Evolutionary conservation across 2,888 invertebrate species (phyloP), one percentile per base, ranked within the genome.

Genomic region (Nomada ferruginata): DNA sequence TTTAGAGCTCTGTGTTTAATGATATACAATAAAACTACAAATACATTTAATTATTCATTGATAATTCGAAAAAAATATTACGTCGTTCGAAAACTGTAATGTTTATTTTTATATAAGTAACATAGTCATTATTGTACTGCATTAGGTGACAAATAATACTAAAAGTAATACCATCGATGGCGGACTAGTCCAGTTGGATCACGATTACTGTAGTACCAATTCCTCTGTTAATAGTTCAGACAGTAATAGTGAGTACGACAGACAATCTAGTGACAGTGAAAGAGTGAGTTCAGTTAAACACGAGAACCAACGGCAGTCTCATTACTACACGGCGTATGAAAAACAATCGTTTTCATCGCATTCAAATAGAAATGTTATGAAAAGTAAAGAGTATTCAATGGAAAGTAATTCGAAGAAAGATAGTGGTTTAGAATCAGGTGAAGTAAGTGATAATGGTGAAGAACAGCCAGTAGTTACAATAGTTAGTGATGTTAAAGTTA

Each of bases 121-220:
- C 18, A n/a, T 57, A 50, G 47, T 26, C 3, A 26, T 52, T 52
- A 42, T 72, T 57, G 0, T 55, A 55, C 66, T 77, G 10, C 53
- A 20, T 69, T 68, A 88, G 89, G 76, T 86, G 20, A 60, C 77
- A 23, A 81, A 85, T 50, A 76, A 77, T 68, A 69, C 20, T 65
- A 82, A 82, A 36, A 77, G 71, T 72, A 88, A 70, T 47, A 83
- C 79, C 10, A 71, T 85, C 18, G 78, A 86, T 57, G 90, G 94
- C 65, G 90, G 89, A 88, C 92, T 91, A 15, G 91, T 95, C 11
- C 94, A 94, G 55, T 89, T 95, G 79, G 96, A 96, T 91, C 96
- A 96, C 89, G 95, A 95, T 91, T 96, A 96, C 87, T 95, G 95
- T 87, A 92, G 88, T 71, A 74, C 84, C n/a, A 86, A 79, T 63